phyloP scores from a whole-genome alignment of 1,140 invertebrate species.

The Caenorhabditis brenneri region DNA sequence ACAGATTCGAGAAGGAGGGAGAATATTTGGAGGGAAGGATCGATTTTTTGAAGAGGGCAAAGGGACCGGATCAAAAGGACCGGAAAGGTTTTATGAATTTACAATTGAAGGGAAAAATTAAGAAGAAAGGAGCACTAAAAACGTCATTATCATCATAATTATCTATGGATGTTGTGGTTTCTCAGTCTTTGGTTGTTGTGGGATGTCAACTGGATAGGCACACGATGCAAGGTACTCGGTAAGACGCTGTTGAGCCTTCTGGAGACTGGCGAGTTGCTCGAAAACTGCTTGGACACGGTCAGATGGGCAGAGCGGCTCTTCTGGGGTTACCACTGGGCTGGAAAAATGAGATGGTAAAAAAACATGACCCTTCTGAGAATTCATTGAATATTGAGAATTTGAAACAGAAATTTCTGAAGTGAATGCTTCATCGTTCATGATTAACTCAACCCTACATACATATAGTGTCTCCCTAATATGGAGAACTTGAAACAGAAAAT shows the following conservation, averaged over 20 bases:
- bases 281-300: slow-evolving; percentile 27
- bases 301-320: slow-evolving; percentile 1
- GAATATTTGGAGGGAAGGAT: not conserved
- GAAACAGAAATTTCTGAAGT: too few relatives aligned
- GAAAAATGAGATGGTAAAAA: not conserved
- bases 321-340: slow-evolving; percentile 33
- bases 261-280: slow-evolving; percentile 13
- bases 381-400: too few relatives aligned
- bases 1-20: not conserved
- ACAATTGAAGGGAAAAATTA: not conserved
- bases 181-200: not conserved
- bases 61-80: not conserved
- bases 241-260: slow-evolving; percentile 30
- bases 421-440: too few relatives aligned
- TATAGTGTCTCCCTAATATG: too few relatives aligned
- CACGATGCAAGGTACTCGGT: slow-evolving; percentile 25
- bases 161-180: not conserved
- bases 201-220: slow-evolving; percentile 15
- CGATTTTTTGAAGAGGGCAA: too few relatives aligned
- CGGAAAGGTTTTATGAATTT: too few relatives aligned
- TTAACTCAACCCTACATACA: too few relatives aligned
- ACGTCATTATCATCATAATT: not conserved
- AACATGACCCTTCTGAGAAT: too few relatives aligned
- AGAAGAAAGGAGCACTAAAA: not conserved
- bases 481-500: too few relatives aligned